Conservation (phyloP, 1,140 invertebrate genomes). For the Caenorhabditis remanei region DNA sequence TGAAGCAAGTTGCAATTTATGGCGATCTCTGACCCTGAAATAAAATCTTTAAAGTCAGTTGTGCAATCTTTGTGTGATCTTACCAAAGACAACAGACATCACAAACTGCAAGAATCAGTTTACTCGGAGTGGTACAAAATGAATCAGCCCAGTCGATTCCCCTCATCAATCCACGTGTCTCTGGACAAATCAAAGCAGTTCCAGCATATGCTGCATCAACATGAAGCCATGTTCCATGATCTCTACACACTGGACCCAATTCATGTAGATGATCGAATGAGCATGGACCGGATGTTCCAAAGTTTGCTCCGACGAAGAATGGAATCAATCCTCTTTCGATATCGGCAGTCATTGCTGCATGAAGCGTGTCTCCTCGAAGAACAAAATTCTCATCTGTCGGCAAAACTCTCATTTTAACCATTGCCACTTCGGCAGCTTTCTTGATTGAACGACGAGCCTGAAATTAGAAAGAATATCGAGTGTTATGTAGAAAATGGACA, state of each 20-base stretch:
- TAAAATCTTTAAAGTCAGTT: background rate
- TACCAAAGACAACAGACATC: slow-evolving; percentile 43
- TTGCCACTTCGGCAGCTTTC: slow-evolving; percentile 31
- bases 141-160: slow-evolving; percentile 41
- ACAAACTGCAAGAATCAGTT: slow-evolving; percentile 37
- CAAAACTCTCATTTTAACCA: slow-evolving; percentile 46
- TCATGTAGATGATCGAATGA: slow-evolving; percentile 23
- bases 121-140: slow-evolving; percentile 43
- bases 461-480: background rate
- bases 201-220: slow-evolving; percentile 39
- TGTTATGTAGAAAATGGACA: background rate
- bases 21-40: slow-evolving; percentile 30
- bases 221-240: slow-evolving; percentile 43
- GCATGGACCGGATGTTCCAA: slow-evolving; percentile 33
- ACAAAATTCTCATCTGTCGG: slow-evolving; percentile 32
- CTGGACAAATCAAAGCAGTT: slow-evolving; percentile 32
- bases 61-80: background rate
- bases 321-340: slow-evolving; percentile 26
- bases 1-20: slow-evolving; percentile 32
- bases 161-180: slow-evolving; percentile 25
- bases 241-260: slow-evolving; percentile 35
- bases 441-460: slow-evolving; percentile 51
- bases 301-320: slow-evolving; percentile 34
- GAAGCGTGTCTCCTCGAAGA: slow-evolving; percentile 26
- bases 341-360: slow-evolving; percentile 16